Evolutionary conservation across 2,113 vertebrate genomes (phyloP), one percentile per base, ranked within the genome.

Genomic region (Heloderma charlesbogerti): DNA sequence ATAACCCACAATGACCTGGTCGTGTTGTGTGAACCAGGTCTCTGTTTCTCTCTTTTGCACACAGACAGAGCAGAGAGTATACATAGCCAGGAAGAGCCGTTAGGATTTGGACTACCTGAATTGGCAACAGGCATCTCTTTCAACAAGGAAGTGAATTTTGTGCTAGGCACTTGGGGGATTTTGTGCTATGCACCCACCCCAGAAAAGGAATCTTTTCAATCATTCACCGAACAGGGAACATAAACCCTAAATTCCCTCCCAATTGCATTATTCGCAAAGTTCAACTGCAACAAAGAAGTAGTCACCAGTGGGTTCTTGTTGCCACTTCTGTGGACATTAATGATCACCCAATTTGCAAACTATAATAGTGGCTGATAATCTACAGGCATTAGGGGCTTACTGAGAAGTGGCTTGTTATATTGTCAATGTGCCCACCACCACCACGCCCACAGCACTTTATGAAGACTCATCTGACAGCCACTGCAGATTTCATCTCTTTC

Each of bases 231-330:
- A 69, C 5, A 87, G 51, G 63, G 1, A 43, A 89, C 90, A 31
- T 71, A 54, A 0, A 0, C 29, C 25, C 1, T 86, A 13, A 3
- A 0, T 29, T 5, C 67, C 31, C 20, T 67, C 84, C 69, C 16
- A 86, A 37, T 3, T 18, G 16, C 43, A 0, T 51, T 93, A 34
- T 40, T 29, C 31, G 51, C 2, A 3, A 57, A 74, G n/a, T 1
- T 1, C 25, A 43, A 31, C 12, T 31, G 37, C n/a, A 60, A 34
- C 51, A 57, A 81, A 31, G 74, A 54, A 37, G 63, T 69, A 7
- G 34, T 80, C 27, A 80, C 15, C 37, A 74, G 51, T 27, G n/a
- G 40, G 25, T 67, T 74, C 27, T 37, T 87, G 67, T 82, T 37
- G 31, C 34, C n/a, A 43, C 74, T 81, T 72, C 90, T 48, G 10